Evolutionary conservation across 2,113 vertebrate genomes (phyloP), one percentile per base, ranked within the genome.

Genomic region (Cyprinodon brontotheroides): DNA sequence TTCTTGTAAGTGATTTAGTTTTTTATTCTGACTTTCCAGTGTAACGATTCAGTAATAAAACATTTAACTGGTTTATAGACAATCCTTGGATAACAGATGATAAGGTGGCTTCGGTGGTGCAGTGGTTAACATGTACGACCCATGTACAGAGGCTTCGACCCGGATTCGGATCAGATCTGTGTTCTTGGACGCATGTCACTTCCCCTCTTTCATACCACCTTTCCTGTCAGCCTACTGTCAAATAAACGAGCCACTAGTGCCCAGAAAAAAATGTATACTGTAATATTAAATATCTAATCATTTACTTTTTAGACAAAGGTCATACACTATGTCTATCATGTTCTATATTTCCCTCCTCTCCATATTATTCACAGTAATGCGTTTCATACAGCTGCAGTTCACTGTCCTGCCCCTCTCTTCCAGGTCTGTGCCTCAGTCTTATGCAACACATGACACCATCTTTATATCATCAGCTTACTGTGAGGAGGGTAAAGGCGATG

Each of bases 391-490:
- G 66, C 61, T 41, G 15, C 60, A 63, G 57, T 62, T 47, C 4
- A 39, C 53, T 50, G 61, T 59, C 66, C 71, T 70, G 61, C 74
- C 77, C 62, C 63, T 61, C 45, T 76, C 82, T 72, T 65, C 57
- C 11, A 17, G 81, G 75, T 20, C n/a, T 74, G 43, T n/a, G 7
- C 22, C 12, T 65, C 75, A 38, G 39, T 13, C 45, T 91, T 90
- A 87, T 70, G 50, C 75, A 90, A 91, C 64, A 70, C 37, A 48
- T 72, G 53, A 78, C 57, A 72, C 59, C 62, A 65, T 78, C 68
- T 41, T 82, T 78, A 77, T 75, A 80, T 79, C 68, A 82, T 82
- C 10, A 71, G 65, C 20, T 74, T 65, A 83, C 72, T 79, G 69
- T 71, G 65, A 79, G 77, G 77, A 80, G 69, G 62, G 84, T 68